Conservation (phyloP, 2,888 invertebrate genomes). For the Heliconius charithonia region DNA sequence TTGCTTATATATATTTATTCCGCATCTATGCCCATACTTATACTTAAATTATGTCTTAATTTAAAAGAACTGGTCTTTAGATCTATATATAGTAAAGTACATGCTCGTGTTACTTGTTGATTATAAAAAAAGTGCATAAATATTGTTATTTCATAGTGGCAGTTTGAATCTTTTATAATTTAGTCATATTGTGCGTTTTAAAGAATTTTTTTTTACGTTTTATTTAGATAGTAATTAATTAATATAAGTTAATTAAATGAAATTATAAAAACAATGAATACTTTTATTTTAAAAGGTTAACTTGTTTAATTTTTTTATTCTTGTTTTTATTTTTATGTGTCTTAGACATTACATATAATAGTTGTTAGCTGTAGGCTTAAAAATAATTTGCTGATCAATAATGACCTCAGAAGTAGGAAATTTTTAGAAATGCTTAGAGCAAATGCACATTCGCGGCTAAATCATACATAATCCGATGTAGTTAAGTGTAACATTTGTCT, state of each 20-base stretch:
- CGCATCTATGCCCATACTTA: background rate
- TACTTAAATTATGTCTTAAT: background rate
- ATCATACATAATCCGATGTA: background rate
- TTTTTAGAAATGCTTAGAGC: conserved; percentile 14
- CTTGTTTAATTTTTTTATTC: background rate
- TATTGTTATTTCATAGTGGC: conserved; percentile 9
- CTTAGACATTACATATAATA: conserved; percentile 1
- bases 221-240: conserved; percentile 6
- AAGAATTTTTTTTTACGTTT: conserved; percentile 7
- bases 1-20: background rate
- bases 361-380: conserved; percentile 41
- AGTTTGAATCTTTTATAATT: conserved; percentile 23
- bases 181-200: background rate
- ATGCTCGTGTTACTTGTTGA: conserved; percentile 35
- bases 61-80: conserved; percentile 42
- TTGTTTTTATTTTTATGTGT: background rate
- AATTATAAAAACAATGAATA: background rate
- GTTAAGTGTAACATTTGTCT: background rate
- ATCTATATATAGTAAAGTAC: conserved; percentile 28
- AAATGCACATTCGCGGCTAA: background rate
- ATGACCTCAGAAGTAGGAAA: conserved; percentile 29
- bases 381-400: conserved; percentile 44
- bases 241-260: background rate
- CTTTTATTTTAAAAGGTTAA: background rate
- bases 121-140: conserved; percentile 21